These are phyloP conservation scores for Neodon shergylaensis DNA, from an alignment of 2,113 vertebrate genomes.

Conservation along the genomic window DNA sequence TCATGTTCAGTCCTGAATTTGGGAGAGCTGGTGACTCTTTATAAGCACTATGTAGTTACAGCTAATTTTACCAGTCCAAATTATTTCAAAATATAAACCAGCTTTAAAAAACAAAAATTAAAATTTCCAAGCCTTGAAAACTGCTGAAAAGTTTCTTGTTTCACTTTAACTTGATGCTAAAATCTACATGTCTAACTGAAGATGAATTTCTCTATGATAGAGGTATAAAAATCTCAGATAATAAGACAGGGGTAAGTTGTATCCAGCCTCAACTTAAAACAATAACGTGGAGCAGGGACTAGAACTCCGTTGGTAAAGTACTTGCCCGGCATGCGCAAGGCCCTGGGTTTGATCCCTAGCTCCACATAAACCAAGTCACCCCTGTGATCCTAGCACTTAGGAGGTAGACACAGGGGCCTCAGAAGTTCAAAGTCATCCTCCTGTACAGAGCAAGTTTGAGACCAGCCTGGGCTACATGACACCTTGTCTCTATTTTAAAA, in stretches of 20 bases:
- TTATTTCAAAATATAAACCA: background rate
- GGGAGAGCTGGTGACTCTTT: background rate
- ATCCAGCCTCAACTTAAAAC: background rate
- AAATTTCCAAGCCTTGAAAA: background rate
- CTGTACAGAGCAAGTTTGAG: background rate
- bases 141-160: slow-evolving; percentile 1
- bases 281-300: background rate
- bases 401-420: background rate
- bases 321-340: background rate
- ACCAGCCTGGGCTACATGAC: background rate
- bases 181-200: background rate
- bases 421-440: background rate
- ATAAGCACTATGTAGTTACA: background rate
- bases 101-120: background rate
- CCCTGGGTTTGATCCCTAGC: background rate
- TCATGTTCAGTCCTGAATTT: background rate
- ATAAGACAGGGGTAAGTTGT: background rate
- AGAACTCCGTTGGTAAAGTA: background rate
- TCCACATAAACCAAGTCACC: background rate
- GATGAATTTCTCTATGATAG: background rate
- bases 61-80: background rate
- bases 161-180: background rate
- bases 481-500: background rate
- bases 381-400: background rate
- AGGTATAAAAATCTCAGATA: slow-evolving; percentile 38